Evolutionary conservation across 2,888 invertebrate species (phyloP).

Genomic region (Achlya flavicornis): DNA sequence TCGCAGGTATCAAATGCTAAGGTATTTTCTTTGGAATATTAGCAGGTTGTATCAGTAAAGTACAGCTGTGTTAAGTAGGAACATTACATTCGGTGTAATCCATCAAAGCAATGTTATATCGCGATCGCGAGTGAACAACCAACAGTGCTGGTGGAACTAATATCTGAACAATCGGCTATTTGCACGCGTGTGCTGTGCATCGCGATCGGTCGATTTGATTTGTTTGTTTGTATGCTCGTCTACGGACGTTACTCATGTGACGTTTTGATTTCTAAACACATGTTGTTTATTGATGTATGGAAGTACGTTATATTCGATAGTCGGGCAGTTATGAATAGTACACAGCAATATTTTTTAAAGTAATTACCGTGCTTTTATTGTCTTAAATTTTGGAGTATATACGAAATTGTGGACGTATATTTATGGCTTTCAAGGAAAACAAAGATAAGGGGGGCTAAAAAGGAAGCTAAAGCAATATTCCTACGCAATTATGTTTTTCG

Average conservation of each 20-base stretch:
- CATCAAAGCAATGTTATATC: constrained; percentile 69
- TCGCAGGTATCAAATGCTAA: not conserved
- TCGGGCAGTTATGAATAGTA: not conserved
- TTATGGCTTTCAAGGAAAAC: too few species aligned
- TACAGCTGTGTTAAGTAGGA: constrained; percentile 28
- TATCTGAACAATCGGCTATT: constrained; percentile 68
- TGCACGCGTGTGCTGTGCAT: constrained; percentile 47
- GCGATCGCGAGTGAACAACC: constrained; percentile 51
- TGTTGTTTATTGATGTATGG: constrained; percentile 29
- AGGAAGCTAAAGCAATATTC: too few species aligned
- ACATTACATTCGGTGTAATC: constrained; percentile 59
- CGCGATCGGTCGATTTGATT: constrained; percentile 19
- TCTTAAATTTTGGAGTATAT: too few species aligned
- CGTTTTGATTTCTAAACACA: constrained; percentile 53
- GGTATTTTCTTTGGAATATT: not conserved
- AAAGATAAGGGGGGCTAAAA: too few species aligned
- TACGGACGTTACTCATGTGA: constrained; percentile 43
- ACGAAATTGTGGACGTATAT: too few species aligned
- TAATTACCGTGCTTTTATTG: not conserved
- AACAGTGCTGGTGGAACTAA: constrained; percentile 68
- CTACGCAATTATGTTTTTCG: too few species aligned
- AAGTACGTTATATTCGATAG: not conserved
- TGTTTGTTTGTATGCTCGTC: constrained; percentile 47
- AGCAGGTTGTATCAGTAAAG: constrained; percentile 21
- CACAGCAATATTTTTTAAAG: not conserved